Base-by-base conservation (phyloP, 1,140 invertebrate species). In the Bombus balteatus region DNA sequence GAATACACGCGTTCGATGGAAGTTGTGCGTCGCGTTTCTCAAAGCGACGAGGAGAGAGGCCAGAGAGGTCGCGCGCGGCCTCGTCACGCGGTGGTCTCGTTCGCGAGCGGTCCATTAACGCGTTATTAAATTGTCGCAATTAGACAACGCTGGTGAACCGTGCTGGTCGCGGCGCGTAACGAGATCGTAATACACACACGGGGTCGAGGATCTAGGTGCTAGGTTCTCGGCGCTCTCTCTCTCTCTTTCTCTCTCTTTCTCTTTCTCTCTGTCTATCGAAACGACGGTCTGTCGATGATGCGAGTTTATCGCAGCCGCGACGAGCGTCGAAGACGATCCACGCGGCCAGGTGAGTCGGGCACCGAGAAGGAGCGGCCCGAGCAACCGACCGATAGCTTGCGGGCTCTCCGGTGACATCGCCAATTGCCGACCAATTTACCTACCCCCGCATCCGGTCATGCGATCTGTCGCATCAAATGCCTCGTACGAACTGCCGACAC, bases 361-460 rank as follows among this genome's bases (percentile, higher is more conserved):
- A 90, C 91, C 88, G 81, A 89, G 85, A 83, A 90, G 85, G 71
- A 78, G 39, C 89, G 88, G 88, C 85, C 89, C 10, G 92, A 93
- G 92, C 92, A 92, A 94, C 89, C 92, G 93, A 91, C 94, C 92
- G 93, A 95, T 95, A 92, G 93, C 88, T 94, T 93, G 91, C 92
- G 93, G 47, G 91, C 91, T 92, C 92, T 92, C 91, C 94, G 91
- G 94, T 95, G 94, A 94, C 95, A 94, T 95, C 93, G 94, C 92
- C 95, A 95, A 95, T 95, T 95, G 94, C 94, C 92, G 93, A 93
- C 93, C 93, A 95, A 95, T 95, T 95, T 95, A 95, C 95, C 94
- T 95, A 95, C 94, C 94, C 94, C 94, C 94, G 93, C 95, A 95
- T 95, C 95, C 95, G 94, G 95, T 95, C 94, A 94, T 95, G 94